phyloP scores from a whole-genome alignment of 2,888 invertebrate genomes.

The Neoitamus cyanurus region DNA sequence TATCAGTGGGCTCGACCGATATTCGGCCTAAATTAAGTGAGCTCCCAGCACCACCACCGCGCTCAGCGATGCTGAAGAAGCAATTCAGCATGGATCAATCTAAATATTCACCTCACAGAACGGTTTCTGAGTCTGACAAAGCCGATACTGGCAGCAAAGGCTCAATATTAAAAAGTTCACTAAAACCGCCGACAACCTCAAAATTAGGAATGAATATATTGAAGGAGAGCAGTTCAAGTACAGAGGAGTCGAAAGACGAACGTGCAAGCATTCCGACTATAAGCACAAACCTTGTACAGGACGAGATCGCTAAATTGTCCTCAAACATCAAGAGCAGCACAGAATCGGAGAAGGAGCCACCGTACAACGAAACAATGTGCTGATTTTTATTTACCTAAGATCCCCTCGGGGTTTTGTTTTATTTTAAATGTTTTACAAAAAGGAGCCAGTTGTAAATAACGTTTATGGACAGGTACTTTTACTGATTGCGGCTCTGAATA shows the following conservation, averaged over 20 bases:
- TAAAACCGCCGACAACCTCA: constrained; percentile 61
- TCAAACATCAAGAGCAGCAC: constrained; percentile 67
- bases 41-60: constrained; percentile 58
- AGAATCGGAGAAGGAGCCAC: constrained; percentile 66
- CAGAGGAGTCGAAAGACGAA: constrained; percentile 65
- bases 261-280: constrained; percentile 62
- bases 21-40: constrained; percentile 44
- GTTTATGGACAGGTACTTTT: not conserved
- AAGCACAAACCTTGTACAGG: constrained; percentile 65
- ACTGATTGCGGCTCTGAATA: not conserved
- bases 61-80: constrained; percentile 64
- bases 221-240: constrained; percentile 66
- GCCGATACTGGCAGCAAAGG: not conserved
- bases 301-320: constrained; percentile 66
- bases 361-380: constrained; percentile 67
- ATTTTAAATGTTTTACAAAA: not conserved
- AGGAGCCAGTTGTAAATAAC: not conserved
- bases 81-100: constrained; percentile 67
- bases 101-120: constrained; percentile 59
- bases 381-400: constrained; percentile 56
- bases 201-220: constrained; percentile 64
- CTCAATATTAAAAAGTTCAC: constrained; percentile 52
- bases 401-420: not conserved
- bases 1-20: constrained; percentile 60
- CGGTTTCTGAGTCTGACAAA: constrained; percentile 56